Evolutionary conservation across 2,888 invertebrate species (phyloP).

Genomic region (Coleophora flavipennella): DNA sequence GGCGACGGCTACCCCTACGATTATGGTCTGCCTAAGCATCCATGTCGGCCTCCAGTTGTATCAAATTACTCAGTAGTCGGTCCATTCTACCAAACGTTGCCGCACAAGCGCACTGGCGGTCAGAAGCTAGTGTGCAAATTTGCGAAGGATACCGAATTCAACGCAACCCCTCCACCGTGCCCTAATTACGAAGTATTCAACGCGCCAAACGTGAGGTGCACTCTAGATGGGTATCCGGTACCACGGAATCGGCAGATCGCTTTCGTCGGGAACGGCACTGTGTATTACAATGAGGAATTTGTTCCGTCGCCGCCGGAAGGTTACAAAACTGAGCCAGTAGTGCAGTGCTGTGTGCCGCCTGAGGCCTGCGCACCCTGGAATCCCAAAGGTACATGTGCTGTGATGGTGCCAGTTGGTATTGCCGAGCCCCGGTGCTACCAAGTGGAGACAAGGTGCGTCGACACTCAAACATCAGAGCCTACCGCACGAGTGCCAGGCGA

Average conservation of each 20-base stretch:
- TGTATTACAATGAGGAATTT: constrained; percentile 70
- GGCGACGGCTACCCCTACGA: constrained; percentile 86
- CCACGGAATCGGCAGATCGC: constrained; percentile 67
- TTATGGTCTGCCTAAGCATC: constrained; percentile 81
- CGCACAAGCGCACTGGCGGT: constrained; percentile 78
- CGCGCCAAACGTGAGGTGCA: constrained; percentile 78
- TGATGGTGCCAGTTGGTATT: constrained; percentile 62
- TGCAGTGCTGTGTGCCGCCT: constrained; percentile 57
- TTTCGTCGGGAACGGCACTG: constrained; percentile 58
- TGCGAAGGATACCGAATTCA: constrained; percentile 64
- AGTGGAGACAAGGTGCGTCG: constrained; percentile 73
- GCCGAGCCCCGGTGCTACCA: constrained; percentile 64
- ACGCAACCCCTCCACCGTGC: constrained; percentile 45
- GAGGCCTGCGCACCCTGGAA: constrained; percentile 60
- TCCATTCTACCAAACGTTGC: constrained; percentile 82
- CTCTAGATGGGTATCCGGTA: constrained; percentile 85
- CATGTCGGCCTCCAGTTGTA: constrained; percentile 58
- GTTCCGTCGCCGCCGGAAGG: constrained; percentile 81
- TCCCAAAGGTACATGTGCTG: constrained; percentile 66
- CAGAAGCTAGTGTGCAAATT: constrained; percentile 64
- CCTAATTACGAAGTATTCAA: constrained; percentile 58
- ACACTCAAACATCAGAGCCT: constrained; percentile 73
- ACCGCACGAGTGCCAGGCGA: constrained; percentile 46
- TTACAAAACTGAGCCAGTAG: constrained; percentile 74
- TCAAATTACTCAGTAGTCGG: constrained; percentile 58